These are phyloP conservation scores for Bibio marci DNA, from an alignment of 2,888 invertebrate genomes.

Conservation along the genomic window DNA sequence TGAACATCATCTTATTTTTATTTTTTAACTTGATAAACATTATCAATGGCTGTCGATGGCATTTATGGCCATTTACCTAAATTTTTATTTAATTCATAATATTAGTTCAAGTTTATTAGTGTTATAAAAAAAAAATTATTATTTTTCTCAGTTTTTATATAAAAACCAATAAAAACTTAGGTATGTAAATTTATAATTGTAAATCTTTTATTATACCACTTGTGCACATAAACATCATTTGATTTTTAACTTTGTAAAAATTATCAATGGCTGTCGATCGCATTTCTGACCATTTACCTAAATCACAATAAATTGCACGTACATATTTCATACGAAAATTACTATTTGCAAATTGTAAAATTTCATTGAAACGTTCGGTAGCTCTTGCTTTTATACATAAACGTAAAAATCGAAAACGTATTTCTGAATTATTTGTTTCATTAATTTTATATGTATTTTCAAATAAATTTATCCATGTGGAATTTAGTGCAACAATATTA, in stretches of 20 bases:
- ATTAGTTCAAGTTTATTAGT: too few relatives aligned
- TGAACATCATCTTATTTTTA: too few relatives aligned
- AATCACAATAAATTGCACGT: conserved; percentile 70
- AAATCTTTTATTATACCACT: conserved; percentile 61
- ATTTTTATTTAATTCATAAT: too few relatives aligned
- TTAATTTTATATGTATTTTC: conserved; percentile 47
- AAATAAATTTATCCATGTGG: conserved; percentile 36
- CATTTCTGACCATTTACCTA: conserved; percentile 61
- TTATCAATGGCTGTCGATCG: conserved; percentile 50
- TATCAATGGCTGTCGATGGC: too few relatives aligned
- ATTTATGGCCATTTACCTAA: too few relatives aligned
- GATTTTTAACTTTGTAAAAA: conserved; percentile 46
- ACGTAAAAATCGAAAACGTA: conserved; percentile 59
- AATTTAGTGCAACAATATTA: conserved; percentile 30
- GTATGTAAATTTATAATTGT: conserved; percentile 18
- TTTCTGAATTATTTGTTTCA: conserved; percentile 56
- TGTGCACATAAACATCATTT: conserved; percentile 74
- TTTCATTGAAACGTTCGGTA: conserved; percentile 43
- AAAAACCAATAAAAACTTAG: too few relatives aligned
- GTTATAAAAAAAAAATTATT: too few relatives aligned
- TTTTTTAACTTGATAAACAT: too few relatives aligned
- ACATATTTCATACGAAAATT: conserved; percentile 88
- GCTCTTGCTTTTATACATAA: conserved; percentile 59
- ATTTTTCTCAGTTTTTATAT: too few relatives aligned
- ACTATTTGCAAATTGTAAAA: conserved; percentile 60